These are phyloP conservation scores for Anhinga rufa DNA, from an alignment of 2,113 vertebrate species.

Conservation along the genomic window DNA sequence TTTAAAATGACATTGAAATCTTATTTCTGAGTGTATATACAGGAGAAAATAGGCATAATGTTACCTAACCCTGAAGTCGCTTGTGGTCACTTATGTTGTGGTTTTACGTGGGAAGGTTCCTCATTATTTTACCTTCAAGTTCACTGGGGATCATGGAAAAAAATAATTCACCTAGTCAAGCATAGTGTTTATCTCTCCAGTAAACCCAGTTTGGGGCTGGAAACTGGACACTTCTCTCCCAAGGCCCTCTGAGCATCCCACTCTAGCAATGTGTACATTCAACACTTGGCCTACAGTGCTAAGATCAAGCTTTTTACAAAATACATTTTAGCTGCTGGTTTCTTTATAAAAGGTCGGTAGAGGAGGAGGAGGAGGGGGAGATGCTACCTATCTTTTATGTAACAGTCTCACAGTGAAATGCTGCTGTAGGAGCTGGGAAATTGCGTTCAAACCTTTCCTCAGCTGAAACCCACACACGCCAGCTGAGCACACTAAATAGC, in stretches of 20 bases:
- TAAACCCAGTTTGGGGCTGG: neutral
- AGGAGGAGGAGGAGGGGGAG: neutral
- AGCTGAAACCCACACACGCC: neutral
- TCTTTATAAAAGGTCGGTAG: neutral
- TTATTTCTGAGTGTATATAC: neutral
- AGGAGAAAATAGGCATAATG: neutral
- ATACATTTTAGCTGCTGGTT: neutral
- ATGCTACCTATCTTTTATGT: neutral
- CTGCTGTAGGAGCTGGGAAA: neutral
- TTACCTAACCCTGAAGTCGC: neutral
- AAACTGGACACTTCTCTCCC: neutral
- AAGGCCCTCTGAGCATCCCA: neutral
- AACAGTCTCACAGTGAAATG: neutral
- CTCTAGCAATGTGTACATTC: neutral
- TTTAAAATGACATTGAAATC: neutral
- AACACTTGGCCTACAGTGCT: neutral
- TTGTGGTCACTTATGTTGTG: rapidly evolving
- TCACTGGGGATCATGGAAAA: neutral
- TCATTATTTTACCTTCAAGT: neutral
- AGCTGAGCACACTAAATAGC: neutral
- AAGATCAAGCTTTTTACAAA: neutral
- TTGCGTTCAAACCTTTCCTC: neutral
- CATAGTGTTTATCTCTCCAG: neutral
- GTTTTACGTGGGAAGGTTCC: neutral
- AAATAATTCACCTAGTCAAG: neutral